phyloP scores from a whole-genome alignment of 2,797 vertebrate genomes.

The Champsocephalus gunnari region DNA sequence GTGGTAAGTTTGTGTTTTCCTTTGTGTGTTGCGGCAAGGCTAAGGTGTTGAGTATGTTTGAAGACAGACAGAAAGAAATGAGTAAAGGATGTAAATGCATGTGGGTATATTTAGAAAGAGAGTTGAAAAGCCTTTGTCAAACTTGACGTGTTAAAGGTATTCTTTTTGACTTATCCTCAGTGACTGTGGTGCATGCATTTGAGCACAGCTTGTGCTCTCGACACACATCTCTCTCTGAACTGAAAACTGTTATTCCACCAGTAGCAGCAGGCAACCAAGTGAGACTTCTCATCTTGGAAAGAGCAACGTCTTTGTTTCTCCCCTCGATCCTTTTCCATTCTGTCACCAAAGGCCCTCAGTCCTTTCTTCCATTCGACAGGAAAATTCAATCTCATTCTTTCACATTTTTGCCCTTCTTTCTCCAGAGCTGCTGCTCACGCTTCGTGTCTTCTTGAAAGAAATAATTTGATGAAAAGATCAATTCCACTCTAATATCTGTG shows the following conservation, averaged over 20 bases:
- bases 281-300: slow-evolving; percentile 36
- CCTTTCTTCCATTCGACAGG: slow-evolving; percentile 1
- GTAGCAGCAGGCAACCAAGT: slow-evolving; percentile 11
- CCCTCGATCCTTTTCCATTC: slow-evolving; percentile 5
- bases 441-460: neutral
- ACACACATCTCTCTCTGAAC: slow-evolving; percentile 25
- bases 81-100: neutral
- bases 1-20: slow-evolving; percentile 83
- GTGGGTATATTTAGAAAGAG: neutral
- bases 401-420: neutral
- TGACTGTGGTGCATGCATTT: slow-evolving; percentile 23
- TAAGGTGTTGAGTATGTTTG: neutral
- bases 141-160: slow-evolving; percentile 11
- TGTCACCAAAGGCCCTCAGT: neutral
- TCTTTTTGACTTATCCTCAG: slow-evolving; percentile 17
- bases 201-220: slow-evolving; percentile 1
- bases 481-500: neutral
- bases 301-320: slow-evolving; percentile 14
- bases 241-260: slow-evolving; percentile 32
- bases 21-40: slow-evolving; percentile 10
- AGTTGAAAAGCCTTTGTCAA: slow-evolving; percentile 5
- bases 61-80: neutral
- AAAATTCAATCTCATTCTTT: slow-evolving; percentile 15
- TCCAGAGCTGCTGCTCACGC: neutral
- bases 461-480: neutral